Evolutionary conservation across 2,797 vertebrate species (phyloP).

Genomic region (Amphiprion clarkii): DNA sequence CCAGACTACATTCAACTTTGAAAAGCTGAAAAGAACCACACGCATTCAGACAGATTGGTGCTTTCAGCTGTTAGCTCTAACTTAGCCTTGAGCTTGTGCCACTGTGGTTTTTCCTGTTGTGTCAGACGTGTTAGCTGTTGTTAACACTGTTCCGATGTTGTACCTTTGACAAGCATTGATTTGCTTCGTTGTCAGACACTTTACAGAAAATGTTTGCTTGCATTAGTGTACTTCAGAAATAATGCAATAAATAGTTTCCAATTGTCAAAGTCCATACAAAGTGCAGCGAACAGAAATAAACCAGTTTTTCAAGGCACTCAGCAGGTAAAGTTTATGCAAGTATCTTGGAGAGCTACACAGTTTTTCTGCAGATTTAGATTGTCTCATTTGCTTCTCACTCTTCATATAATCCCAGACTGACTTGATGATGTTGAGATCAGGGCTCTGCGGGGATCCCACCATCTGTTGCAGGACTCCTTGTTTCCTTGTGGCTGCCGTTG

Average conservation of each 20-base stretch:
- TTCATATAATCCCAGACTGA: neutral
- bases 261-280: neutral
- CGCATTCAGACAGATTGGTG: slow-evolving; percentile 2
- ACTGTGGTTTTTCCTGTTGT: neutral
- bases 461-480: neutral
- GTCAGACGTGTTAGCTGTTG: slow-evolving; percentile 9
- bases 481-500: neutral
- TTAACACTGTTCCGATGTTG: slow-evolving; percentile 8
- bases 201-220: neutral
- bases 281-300: too few relatives aligned
- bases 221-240: neutral
- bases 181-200: slow-evolving; percentile 4
- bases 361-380: neutral
- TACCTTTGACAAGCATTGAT: neutral
- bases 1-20: slow-evolving; percentile 16
- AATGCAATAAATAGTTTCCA: neutral
- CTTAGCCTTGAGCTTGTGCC: slow-evolving; percentile 17
- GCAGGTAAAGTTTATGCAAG: neutral
- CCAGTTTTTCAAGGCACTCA: too few relatives aligned
- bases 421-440: neutral
- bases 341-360: neutral
- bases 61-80: slow-evolving; percentile 24
- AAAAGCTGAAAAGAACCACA: slow-evolving; percentile 19
- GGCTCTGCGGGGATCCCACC: neutral
- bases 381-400: neutral